Evolutionary conservation across 64 coral and sea anemone genomes (phyloP).

Genomic region (Trachythela sp.): DNA sequence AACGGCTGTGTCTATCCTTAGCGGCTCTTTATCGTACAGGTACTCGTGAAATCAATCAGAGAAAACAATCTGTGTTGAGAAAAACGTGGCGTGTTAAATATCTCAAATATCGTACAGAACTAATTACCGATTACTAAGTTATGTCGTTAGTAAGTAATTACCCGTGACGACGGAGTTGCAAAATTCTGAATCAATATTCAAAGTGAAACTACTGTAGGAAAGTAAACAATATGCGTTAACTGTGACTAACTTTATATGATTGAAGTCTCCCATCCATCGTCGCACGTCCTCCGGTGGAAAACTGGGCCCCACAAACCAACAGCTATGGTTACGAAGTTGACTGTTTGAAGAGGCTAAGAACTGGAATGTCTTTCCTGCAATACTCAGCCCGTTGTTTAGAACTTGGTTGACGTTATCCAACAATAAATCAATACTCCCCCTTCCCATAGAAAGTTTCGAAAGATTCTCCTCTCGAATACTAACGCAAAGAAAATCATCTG

Average conservation of each 20-base stretch:
- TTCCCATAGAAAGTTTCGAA: constrained; percentile 53
- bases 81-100: no score
- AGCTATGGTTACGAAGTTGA: constrained; percentile 75
- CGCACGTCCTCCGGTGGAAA: constrained; percentile 45
- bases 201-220: no score
- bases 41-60: no score
- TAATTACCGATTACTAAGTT: no score
- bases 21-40: no score
- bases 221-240: not conserved
- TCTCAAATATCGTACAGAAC: no score
- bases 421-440: constrained; percentile 25
- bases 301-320: constrained; percentile 62
- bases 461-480: constrained; percentile 84
- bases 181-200: no score
- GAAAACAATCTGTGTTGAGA: no score
- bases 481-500: constrained; percentile 64
- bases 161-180: no score
- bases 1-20: no score
- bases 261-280: constrained; percentile 64
- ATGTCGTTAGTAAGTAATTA: no score
- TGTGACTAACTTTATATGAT: constrained; percentile 26
- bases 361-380: constrained; percentile 57
- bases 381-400: constrained; percentile 23
- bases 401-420: constrained; percentile 45
- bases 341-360: constrained; percentile 90